These are phyloP conservation scores for Aleadryas rufinucha DNA, from an alignment of 2,113 vertebrate genomes.

Conservation along the genomic window DNA sequence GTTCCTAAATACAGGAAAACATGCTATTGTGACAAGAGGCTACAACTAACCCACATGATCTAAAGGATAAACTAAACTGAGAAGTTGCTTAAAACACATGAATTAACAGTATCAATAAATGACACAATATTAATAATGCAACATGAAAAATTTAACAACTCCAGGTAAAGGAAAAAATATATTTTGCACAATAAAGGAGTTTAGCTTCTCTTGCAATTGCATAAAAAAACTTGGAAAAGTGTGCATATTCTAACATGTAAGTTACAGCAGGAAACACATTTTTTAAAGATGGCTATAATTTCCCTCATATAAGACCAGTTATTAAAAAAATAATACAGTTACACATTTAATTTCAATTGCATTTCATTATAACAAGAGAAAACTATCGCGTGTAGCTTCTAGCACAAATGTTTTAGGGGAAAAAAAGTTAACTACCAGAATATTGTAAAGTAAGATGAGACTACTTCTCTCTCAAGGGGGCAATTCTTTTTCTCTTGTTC, in stretches of 20 bases:
- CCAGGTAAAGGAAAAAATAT: neutral
- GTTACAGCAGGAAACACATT: neutral
- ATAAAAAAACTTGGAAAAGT: neutral
- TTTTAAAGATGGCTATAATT: neutral
- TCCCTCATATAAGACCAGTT: neutral
- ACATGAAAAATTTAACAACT: neutral
- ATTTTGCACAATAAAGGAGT: constrained; percentile 14
- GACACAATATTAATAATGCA: neutral
- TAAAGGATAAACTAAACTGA: neutral
- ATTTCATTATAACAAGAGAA: constrained; percentile 1
- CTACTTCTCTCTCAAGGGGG: neutral
- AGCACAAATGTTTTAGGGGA: neutral
- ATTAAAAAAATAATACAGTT: neutral
- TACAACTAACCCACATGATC: constrained; percentile 28
- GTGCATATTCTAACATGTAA: neutral
- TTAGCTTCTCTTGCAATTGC: neutral
- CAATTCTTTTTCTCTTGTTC: neutral
- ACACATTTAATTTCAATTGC: neutral
- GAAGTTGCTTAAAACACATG: constrained; percentile 5
- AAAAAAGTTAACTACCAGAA: neutral
- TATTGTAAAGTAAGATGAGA: neutral
- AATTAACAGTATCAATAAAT: constrained; percentile 17
- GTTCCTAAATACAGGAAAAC: constrained; percentile 82
- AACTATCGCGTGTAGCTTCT: neutral
- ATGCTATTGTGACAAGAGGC: constrained; percentile 67